Conservation (phyloP, 2,113 vertebrate genomes). For the Python bivittatus region DNA sequence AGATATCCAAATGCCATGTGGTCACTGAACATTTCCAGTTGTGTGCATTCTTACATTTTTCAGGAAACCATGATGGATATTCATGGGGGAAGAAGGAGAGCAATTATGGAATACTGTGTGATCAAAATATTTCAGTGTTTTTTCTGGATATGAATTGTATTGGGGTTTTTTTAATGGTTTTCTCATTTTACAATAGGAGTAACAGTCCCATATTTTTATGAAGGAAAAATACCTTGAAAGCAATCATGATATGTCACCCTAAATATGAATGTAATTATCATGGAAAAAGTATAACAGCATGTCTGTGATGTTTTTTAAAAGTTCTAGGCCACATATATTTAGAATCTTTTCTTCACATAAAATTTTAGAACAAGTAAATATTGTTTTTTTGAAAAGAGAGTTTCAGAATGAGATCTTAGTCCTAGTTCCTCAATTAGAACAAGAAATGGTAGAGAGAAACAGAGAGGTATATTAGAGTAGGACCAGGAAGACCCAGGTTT, state of each 20-base stretch:
- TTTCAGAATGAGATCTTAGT: neutral
- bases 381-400: neutral
- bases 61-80: neutral
- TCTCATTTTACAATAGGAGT: conserved; percentile 36
- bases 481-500: neutral
- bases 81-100: neutral
- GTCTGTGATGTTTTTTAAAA: conserved; percentile 28
- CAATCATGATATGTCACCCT: conserved; percentile 9
- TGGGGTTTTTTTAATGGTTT: neutral
- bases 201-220: conserved; percentile 37
- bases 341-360: neutral
- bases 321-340: neutral
- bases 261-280: conserved; percentile 33
- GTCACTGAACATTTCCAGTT: neutral
- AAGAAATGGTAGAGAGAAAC: neutral
- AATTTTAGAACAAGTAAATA: conserved; percentile 23
- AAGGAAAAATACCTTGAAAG: conserved; percentile 15
- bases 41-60: conserved; percentile 29
- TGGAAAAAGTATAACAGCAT: conserved; percentile 12
- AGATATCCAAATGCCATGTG: neutral
- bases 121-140: conserved; percentile 42
- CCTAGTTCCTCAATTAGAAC: neutral
- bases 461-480: neutral
- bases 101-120: conserved; percentile 17
- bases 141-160: conserved; percentile 35